Conservation (phyloP, 2,113 vertebrate genomes). For the Thinocorus orbignyianus region DNA sequence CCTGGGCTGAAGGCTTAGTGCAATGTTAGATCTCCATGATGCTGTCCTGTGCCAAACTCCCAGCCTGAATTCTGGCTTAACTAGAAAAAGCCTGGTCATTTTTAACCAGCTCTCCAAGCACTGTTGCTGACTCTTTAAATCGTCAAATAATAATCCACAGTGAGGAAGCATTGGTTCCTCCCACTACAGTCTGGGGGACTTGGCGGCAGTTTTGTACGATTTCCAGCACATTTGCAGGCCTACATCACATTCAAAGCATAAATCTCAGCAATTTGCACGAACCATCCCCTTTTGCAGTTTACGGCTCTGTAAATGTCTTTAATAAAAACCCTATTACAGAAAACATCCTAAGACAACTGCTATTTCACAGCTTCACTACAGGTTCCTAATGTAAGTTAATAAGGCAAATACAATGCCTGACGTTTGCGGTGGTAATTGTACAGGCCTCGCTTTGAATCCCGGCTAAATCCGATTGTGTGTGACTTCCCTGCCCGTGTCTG, state of each 20-base stretch:
- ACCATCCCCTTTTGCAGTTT: neutral
- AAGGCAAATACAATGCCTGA: constrained; percentile 10
- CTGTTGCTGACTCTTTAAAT: neutral
- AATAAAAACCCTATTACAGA: neutral
- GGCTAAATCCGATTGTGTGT: neutral
- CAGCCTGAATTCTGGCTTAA: neutral
- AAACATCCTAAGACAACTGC: neutral
- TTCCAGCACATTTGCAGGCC: neutral
- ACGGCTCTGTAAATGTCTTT: constrained; percentile 5
- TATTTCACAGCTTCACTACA: constrained; percentile 10
- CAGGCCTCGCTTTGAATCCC: neutral
- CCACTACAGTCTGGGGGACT: neutral
- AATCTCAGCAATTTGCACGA: neutral
- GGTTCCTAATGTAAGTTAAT: neutral
- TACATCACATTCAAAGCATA: neutral
- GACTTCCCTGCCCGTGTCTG: neutral
- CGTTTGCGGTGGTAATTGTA: neutral
- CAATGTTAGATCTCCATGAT: neutral
- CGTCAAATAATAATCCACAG: neutral
- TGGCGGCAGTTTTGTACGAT: neutral
- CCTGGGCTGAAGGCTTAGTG: neutral
- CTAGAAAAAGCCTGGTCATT: neutral
- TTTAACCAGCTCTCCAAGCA: neutral
- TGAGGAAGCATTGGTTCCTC: neutral
- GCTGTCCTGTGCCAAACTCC: neutral